Conservation (phyloP, 2,113 vertebrate species). For the Diadophis punctatus region DNA sequence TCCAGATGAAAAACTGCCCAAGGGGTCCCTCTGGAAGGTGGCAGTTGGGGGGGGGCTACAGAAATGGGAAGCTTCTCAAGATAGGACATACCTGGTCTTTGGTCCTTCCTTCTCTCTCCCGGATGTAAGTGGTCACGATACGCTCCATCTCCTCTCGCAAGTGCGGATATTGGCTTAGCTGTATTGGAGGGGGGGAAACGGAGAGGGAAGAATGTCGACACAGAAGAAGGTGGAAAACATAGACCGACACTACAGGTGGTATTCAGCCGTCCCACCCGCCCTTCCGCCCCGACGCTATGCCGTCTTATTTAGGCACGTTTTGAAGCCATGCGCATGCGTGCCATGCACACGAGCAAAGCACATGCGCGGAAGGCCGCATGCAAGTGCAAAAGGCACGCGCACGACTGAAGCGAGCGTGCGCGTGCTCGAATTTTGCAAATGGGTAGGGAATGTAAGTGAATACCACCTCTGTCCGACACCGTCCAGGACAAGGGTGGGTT, state of each 20-base stretch:
- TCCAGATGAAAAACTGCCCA: not conserved
- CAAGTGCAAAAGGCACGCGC: no score
- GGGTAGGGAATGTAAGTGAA: no score
- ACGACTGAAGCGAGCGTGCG: no score
- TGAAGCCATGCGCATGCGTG: no score
- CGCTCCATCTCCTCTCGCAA: constrained; percentile 98
- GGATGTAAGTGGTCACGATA: constrained; percentile 95
- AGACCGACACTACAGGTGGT: constrained; percentile 4
- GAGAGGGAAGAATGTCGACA: constrained; percentile 62
- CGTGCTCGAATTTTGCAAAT: no score
- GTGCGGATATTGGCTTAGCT: constrained; percentile 95
- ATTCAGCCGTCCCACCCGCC: no score
- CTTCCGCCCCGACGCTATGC: no score
- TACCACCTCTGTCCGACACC: not conserved
- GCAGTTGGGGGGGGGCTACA: not conserved
- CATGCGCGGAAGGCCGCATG: no score
- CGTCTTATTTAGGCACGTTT: no score
- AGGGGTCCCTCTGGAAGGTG: not conserved
- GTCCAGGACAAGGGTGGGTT: no score
- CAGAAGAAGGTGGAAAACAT: constrained; percentile 46
- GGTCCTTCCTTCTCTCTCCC: constrained; percentile 91
- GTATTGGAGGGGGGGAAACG: constrained; percentile 43
- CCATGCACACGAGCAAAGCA: no score
- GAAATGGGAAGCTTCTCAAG: not conserved
- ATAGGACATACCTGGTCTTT: constrained; percentile 83